Base-by-base conservation (phyloP, 2,797 vertebrate species). In the Hypotaenidia okinawae region DNA sequence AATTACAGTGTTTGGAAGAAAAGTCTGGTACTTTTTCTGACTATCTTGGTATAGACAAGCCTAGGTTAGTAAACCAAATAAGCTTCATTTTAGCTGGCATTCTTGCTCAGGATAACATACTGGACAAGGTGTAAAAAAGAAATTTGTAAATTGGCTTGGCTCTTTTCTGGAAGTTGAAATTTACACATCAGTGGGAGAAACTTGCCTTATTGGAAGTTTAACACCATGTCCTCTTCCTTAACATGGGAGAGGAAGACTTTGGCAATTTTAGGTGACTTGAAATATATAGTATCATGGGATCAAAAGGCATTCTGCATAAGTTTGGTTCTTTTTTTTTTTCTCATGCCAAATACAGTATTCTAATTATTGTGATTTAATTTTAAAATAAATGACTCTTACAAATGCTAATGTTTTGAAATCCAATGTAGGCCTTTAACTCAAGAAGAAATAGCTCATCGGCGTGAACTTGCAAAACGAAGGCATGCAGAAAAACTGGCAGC, bases 401-500 rank as follows among this genome's bases (percentile, higher is more conserved):
- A 86, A 54, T 55, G 6, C 8, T 93, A 45, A 80, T 89, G 2
- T 66, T 75, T 82, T 70, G 52, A 62, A 94, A 68, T 72, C 7
- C 22, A 72, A 78, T 16, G 1, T 62, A 99, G 99, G 94, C 99
- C 98, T 10, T 97, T 99, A 97, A 99, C 98, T 74, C 98, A 98
- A 84, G 99, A 99, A 86, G 99, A 99, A 97, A 98, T 99, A 22
- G 95, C 97, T 33, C 98, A 98, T 96, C 98, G 99, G 49, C 98
- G 98, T 19, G 99, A 99, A 33, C 73, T 97, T 45, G 99, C 98
- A 1, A 97, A 99, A 76, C 98, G 84, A 94, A 98, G 98, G 80
- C 99, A 99, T 2, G 98, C 99, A 1, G 98, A 99, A 83, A 99
- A 97, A 95, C 68, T 99, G 92, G 97, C 97, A 19, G 97, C 97